Percentiles rank a stretch among this genome's conserved stretches.
These are phyloP conservation scores for Troilus luridus DNA, from an alignment of 2,888 invertebrate species.

Conservation along the genomic window DNA sequence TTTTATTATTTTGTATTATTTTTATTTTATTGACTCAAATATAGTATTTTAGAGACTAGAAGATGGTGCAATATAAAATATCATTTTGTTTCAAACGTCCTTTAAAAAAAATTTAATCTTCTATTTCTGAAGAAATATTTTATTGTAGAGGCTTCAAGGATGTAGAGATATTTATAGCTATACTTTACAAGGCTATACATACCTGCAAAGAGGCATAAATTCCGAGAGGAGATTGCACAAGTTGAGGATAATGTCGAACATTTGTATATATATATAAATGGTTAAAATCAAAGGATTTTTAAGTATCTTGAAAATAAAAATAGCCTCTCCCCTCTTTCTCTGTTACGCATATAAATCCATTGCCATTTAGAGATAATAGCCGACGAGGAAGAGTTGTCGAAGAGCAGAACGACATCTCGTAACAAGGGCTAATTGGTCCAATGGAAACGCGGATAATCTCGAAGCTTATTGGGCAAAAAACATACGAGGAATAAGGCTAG, in stretches of 20 bases:
- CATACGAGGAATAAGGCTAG: neutral
- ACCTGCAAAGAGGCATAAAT: neutral
- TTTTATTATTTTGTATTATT: too few species aligned
- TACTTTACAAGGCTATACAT: neutral
- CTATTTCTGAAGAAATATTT: neutral
- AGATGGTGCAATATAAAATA: too few species aligned
- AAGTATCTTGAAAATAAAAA: neutral
- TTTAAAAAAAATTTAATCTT: too few species aligned
- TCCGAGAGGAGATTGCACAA: neutral
- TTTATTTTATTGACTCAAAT: too few species aligned
- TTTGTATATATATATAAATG: neutral
- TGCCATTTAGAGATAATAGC: neutral
- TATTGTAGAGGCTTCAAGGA: neutral
- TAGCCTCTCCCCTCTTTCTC: neutral
- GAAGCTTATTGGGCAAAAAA: neutral
- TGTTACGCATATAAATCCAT: neutral
- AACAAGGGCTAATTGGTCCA: neutral
- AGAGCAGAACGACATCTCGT: neutral
- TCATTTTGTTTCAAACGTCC: too few species aligned
- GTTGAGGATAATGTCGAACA: neutral
- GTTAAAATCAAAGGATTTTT: neutral
- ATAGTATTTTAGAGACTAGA: too few species aligned
- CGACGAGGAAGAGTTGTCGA: neutral
- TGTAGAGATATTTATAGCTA: too few species aligned
- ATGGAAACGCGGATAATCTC: neutral